These are phyloP conservation scores for Ictalurus punctatus DNA, from an alignment of 2,113 vertebrate genomes.

Conservation along the genomic window DNA sequence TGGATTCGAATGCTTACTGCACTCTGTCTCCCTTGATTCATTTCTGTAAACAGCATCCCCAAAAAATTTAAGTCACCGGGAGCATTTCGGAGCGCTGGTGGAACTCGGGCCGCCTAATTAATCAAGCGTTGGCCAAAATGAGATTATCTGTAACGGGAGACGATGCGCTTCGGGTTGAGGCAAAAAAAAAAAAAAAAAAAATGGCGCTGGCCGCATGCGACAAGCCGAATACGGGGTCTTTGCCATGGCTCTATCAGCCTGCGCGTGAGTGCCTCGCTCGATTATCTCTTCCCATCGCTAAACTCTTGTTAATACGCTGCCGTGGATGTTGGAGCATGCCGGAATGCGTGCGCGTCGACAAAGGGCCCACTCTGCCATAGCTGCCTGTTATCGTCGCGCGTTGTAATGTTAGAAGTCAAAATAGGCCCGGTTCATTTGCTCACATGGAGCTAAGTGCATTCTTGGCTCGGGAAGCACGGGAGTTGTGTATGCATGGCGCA, in stretches of 20 bases:
- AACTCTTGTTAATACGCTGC: slow-evolving; percentile 69
- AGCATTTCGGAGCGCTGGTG: neutral
- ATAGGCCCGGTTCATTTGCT: slow-evolving; percentile 89
- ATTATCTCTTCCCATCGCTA: slow-evolving; percentile 65
- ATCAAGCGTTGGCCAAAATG: slow-evolving; percentile 43
- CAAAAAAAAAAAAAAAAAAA: neutral
- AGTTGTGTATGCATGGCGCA: slow-evolving; percentile 79
- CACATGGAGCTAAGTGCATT: slow-evolving; percentile 91
- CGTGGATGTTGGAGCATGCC: slow-evolving; percentile 69
- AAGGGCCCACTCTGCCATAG: slow-evolving; percentile 69
- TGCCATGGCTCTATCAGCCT: slow-evolving; percentile 26
- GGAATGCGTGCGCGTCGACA: slow-evolving; percentile 66
- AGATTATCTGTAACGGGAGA: slow-evolving; percentile 48
- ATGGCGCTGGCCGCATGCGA: neutral
- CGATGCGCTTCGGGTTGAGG: slow-evolving; percentile 25
- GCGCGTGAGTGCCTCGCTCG: slow-evolving; percentile 31
- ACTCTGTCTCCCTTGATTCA: slow-evolving; percentile 34
- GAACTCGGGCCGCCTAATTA: slow-evolving; percentile 41
- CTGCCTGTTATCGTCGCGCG: slow-evolving; percentile 69
- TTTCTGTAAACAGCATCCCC: slow-evolving; percentile 42
- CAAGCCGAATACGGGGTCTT: slow-evolving; percentile 36
- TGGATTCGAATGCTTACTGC: slow-evolving; percentile 35
- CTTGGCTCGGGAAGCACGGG: slow-evolving; percentile 80
- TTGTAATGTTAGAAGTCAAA: slow-evolving; percentile 84
- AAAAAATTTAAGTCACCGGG: slow-evolving; percentile 42